phyloP scores from a whole-genome alignment of 2,888 invertebrate genomes.

The Leptinotarsa rubiginosa region DNA sequence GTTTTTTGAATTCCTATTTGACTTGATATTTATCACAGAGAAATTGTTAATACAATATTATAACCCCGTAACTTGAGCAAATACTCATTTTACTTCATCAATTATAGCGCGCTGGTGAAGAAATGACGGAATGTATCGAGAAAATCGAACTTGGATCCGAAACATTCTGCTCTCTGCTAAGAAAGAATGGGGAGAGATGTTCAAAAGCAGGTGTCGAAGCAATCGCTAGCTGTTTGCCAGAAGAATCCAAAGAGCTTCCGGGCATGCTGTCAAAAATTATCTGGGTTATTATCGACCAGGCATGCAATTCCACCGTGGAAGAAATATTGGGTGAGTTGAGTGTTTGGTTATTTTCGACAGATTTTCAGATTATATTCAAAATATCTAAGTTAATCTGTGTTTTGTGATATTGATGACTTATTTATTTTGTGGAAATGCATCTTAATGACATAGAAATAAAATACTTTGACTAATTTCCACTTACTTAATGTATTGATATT shows the following conservation, averaged over 20 bases:
- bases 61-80: no score
- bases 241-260: slow-evolving; percentile 41
- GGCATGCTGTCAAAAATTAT: slow-evolving; percentile 32
- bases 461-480: no score
- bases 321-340: slow-evolving; percentile 38
- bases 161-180: slow-evolving; percentile 41
- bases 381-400: no score
- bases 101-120: not conserved
- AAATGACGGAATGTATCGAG: not conserved
- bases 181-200: slow-evolving; percentile 40
- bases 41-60: not conserved
- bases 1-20: no score
- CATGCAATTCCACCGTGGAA: slow-evolving; percentile 45
- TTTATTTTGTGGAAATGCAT: no score
- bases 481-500: no score
- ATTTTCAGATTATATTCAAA: no score
- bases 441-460: no score
- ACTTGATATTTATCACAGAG: not conserved
- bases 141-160: slow-evolving; percentile 40
- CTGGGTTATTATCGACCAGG: slow-evolving; percentile 35
- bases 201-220: slow-evolving; percentile 36
- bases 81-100: not conserved
- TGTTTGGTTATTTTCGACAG: no score
- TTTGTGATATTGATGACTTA: no score
- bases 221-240: slow-evolving; percentile 37